Conservation (phyloP, 2,113 vertebrate species). For the Phrynosoma blainvillii region DNA sequence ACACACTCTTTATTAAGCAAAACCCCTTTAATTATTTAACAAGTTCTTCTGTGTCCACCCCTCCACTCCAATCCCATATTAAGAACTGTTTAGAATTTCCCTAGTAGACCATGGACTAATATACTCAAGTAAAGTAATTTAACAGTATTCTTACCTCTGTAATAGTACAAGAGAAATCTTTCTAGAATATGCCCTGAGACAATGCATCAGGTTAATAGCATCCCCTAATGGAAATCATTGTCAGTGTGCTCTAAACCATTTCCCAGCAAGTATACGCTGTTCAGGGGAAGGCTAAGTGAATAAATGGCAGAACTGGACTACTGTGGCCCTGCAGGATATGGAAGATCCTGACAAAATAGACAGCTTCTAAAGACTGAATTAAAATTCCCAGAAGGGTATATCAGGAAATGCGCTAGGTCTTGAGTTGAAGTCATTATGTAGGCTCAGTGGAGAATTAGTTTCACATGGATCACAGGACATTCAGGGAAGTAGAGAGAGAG, state of each 20-base stretch:
- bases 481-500: too few species aligned
- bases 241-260: conserved; percentile 44
- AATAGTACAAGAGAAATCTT: background rate
- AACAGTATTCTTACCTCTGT: background rate
- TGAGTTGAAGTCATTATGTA: conserved; percentile 18
- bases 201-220: conserved; percentile 60
- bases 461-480: background rate
- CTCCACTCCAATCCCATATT: background rate
- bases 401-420: background rate
- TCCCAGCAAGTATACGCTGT: conserved; percentile 48
- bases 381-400: conserved; percentile 46
- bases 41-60: background rate
- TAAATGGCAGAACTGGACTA: conserved; percentile 11
- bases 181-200: conserved; percentile 46
- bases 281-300: conserved; percentile 57
- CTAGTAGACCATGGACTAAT: background rate
- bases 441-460: background rate
- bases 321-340: conserved; percentile 6
- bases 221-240: conserved; percentile 65
- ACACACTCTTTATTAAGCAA: background rate
- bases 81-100: background rate
- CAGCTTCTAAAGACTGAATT: conserved; percentile 20
- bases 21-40: background rate
- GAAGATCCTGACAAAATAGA: background rate
- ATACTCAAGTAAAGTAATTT: background rate